phyloP scores from a whole-genome alignment of 2,113 vertebrate genomes.

The Brienomyrus longianalis region DNA sequence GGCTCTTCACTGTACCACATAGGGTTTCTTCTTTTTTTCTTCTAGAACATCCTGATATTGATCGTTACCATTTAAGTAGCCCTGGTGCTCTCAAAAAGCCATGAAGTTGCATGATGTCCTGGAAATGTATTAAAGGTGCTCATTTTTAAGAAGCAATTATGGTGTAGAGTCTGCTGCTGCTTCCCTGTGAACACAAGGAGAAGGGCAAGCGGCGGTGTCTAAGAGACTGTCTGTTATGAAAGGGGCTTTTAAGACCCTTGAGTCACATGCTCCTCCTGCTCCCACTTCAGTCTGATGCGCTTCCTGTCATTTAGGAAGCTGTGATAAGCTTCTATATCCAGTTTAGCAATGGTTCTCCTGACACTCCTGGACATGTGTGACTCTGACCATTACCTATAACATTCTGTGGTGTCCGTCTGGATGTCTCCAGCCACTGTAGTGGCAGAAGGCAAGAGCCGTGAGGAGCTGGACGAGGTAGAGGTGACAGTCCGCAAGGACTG shows the following conservation, averaged over 20 bases:
- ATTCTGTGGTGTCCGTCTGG: constrained; percentile 75
- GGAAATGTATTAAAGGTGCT: background rate
- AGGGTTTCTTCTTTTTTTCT: background rate
- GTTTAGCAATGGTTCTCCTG: constrained; percentile 82
- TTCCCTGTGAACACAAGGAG: background rate
- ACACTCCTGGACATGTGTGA: constrained; percentile 85
- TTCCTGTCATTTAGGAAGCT: constrained; percentile 64
- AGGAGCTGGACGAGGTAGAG: constrained; percentile 72
- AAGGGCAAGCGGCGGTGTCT: background rate
- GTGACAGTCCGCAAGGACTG: constrained; percentile 80
- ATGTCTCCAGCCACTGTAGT: constrained; percentile 60
- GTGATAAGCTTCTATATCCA: constrained; percentile 84
- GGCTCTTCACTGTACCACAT: background rate
- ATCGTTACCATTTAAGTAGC: background rate
- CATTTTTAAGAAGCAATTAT: background rate
- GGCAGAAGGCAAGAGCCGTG: constrained; percentile 77
- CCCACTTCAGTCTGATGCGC: background rate
- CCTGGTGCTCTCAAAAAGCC: background rate
- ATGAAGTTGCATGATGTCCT: background rate
- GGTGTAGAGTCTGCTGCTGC: background rate
- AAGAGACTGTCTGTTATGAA: background rate
- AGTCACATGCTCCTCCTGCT: background rate
- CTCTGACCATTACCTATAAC: constrained; percentile 67
- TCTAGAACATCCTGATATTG: background rate
- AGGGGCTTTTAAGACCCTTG: background rate